Base-by-base conservation (phyloP, 2,797 vertebrate genomes). In the Eremophila alpestris region DNA sequence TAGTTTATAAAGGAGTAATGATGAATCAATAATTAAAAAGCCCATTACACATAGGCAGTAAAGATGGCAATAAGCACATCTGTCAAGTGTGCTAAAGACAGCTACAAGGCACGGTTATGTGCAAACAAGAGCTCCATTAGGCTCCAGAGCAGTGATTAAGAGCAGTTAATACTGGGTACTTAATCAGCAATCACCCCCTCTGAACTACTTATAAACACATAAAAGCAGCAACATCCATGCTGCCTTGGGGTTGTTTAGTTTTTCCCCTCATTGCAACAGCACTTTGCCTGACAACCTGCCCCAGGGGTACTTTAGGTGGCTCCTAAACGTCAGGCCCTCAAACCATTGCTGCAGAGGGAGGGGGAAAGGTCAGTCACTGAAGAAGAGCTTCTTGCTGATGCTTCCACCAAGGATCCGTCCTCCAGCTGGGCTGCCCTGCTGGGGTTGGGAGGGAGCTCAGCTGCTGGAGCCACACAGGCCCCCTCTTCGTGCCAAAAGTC, bases 21-120 rank as follows among this genome's bases (percentile, higher is more conserved):
- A 89, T 96, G 85, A 96, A 95, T 94, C 83, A 94, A 93, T 94
- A 93, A 94, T 96, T 94, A 90, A 91, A 94, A 97, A 94, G 70
- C 89, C 74, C 78, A 84, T 95, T 96, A 79, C 52, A 77, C 38
- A 70, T 36, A 84, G 0, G 2, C 89, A 82, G 56, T 94, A 91
- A 92, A 90, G 87, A 94, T 86, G 56, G 77, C 91, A 95, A 89
- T 96, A 93, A 96, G 93, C 91, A 93, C 95, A 96, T 96, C 94
- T 97, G 96, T 96, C 84, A 91, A 91, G 46, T 41, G 56, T 54
- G 63, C 83, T 94, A 70, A 90, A 90, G 89, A 70, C 85, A 94
- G 91, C 89, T 92, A 94, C 74, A 71, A 87, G 79, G 94, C 89
- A 93, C 0, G 0, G 76, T 94, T 96, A 89, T 93, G 71, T 91